Evolutionary conservation across 2,797 vertebrate genomes (phyloP), one percentile per base, ranked within the genome.

Genomic region (Gymnothorax javanicus): DNA sequence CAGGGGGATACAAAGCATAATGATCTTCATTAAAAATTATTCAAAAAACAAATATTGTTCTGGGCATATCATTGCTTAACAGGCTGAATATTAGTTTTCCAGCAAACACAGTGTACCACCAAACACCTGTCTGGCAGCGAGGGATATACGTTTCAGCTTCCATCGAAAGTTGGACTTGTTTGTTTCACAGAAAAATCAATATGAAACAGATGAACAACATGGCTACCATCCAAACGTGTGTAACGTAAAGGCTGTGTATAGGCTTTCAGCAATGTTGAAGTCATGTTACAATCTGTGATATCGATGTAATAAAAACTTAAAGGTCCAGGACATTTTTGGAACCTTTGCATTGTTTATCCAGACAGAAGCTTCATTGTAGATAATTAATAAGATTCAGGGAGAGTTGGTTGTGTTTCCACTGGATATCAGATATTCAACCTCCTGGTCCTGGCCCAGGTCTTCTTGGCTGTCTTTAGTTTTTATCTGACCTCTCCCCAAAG

Each of bases 21-120:
- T 71, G 83, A 84, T 20, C 56, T 73, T 73, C 67, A 56, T 73
- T 85, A 73, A 85, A 58, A 85, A 43, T 17, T 6, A 69, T 56
- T 43, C 58, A 52, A n/a, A 85, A 25, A 43, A 57, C n/a, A 50
- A 73, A 85, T 56, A 85, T 33, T 57, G 84, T 56, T 73, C 73
- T n/a, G 64, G 67, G 54, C 12, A 56, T n/a, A 69, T n/a, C 15
- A 20, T 67, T 52, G 84, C 15, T 52, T 43, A 71, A 71, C 20
- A 67, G 84, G 50, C 43, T 69, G 71, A 67, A 84, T 54, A 17
- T 7, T 20, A 23, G 43, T 69, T 56, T 43, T 84, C 58, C n/a
- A 50, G 17, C 33, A 25, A 84, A 56, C 84, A 71, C 27, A 6
- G 60, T 64, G 60, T 54, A 60, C 8, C 52, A 20, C 43, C 50